These are phyloP conservation scores for Dendropsophus ebraccatus DNA, from an alignment of 2,113 vertebrate species.

Conservation along the genomic window DNA sequence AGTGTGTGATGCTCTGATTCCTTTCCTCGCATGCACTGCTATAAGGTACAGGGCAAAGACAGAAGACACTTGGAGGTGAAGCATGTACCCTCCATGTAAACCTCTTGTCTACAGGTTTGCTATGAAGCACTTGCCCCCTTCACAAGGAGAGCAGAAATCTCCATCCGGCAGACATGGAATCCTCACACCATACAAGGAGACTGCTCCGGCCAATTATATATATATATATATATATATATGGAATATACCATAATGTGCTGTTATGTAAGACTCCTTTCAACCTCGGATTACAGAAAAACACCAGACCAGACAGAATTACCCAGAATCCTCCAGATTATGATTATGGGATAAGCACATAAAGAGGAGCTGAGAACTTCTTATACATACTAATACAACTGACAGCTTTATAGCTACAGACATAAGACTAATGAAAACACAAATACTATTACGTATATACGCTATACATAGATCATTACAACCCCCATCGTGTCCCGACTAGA, in stretches of 20 bases:
- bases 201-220: background rate
- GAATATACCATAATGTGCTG: background rate
- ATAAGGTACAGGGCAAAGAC: background rate
- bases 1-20: background rate
- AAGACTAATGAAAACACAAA: too few species aligned
- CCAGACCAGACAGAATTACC: too few species aligned
- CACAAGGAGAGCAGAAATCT: background rate
- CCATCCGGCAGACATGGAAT: background rate
- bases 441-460: background rate
- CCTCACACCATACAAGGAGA: too few species aligned
- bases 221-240: too few species aligned
- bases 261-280: background rate
- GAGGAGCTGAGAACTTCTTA: too few species aligned
- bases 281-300: too few species aligned
- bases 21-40: background rate
- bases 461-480: background rate
- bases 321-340: too few species aligned
- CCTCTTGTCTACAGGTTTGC: background rate
- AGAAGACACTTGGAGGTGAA: background rate
- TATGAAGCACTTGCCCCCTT: background rate
- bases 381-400: too few species aligned
- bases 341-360: too few species aligned
- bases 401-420: too few species aligned
- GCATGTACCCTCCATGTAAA: background rate
- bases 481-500: background rate